Percentiles rank a stretch among this genome's conserved stretches.
phyloP scores from a whole-genome alignment of 2,888 invertebrate species.

The Lucinisca nassula region DNA sequence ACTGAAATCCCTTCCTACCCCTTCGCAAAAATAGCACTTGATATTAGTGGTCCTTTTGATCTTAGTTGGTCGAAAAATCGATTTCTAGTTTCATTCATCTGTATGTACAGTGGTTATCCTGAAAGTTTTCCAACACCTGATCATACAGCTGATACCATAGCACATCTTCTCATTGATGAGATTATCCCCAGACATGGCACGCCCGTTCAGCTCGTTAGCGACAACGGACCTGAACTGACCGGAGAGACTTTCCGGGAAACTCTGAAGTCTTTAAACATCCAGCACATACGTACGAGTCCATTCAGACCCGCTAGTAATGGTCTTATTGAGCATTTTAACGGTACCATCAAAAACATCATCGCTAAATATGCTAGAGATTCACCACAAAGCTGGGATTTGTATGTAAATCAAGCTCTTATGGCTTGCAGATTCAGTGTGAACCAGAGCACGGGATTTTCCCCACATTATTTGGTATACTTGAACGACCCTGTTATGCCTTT shows the following conservation, averaged over 20 bases:
- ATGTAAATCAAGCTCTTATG: not conserved
- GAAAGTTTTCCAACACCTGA: not conserved
- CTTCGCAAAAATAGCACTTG: not conserved
- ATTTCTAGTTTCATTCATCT: not conserved
- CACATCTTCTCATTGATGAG: not conserved
- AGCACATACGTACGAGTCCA: not conserved
- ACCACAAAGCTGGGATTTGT: not conserved
- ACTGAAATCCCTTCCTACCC: not conserved
- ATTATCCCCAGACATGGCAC: not conserved
- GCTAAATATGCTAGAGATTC: not conserved
- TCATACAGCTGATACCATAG: not conserved
- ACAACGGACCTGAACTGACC: not conserved
- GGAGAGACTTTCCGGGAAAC: not conserved
- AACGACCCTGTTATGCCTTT: not conserved
- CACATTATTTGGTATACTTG: not conserved
- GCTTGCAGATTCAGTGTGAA: not conserved
- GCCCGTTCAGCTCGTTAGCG: not conserved
- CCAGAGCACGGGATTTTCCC: not conserved
- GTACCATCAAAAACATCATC: not conserved
- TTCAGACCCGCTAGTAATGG: not conserved
- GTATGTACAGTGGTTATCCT: not conserved
- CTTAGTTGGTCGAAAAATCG: constrained; percentile 1
- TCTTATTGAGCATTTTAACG: not conserved
- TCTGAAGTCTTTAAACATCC: not conserved
- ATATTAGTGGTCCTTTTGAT: not conserved